Evolutionary conservation across 2,888 invertebrate species (phyloP), one percentile per base, ranked within the genome.

Genomic region (Hoplodrina blanda): DNA sequence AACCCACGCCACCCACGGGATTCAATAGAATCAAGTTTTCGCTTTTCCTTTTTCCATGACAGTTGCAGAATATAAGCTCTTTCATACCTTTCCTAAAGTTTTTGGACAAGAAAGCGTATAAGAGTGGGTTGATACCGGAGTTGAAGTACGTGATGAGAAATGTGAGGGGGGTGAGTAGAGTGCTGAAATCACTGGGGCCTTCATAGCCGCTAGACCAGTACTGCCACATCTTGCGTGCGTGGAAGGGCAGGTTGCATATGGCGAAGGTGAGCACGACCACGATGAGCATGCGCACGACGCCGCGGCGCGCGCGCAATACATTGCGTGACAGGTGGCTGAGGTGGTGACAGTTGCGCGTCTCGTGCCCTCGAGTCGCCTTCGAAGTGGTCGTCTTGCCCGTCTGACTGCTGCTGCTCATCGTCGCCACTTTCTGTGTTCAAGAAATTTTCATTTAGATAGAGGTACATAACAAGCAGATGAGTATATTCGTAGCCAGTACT

Each of bases 181-280:
- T 97, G 87, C 98, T 97, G 90, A 98, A 98, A 88, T 97, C 97
- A 76, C 97, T 97, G 85, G 97, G 96, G 76, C 98, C 98, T 80
- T 97, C 96, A 91, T 97, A 97, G 77, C 96, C 96, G 63, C 95
- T 95, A 78, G 97, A 97, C 98, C 98, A 98, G 92, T 98, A 98
- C 89, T 98, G 98, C 98, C 98, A 98, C 96, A 98, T 97, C 90
- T 98, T 98, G 50, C 98, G 96, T 1, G 98, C 98, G 93, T 99
- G 99, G 93, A 98, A 98, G 0, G 99, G 99, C 76, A 99, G 95
- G 92, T 99, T 98, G 94, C 99, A 98, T 50, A 98, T 89, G 19
- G 98, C 98, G 92, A 99, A 99, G 64, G 98, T 98, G 81, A 98
- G 96, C 61, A 99, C 98, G 60, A 99, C 98, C 41, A 98, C 97